Conservation (phyloP, 2,797 vertebrate species). For the Rhinogobio ventralis region DNA sequence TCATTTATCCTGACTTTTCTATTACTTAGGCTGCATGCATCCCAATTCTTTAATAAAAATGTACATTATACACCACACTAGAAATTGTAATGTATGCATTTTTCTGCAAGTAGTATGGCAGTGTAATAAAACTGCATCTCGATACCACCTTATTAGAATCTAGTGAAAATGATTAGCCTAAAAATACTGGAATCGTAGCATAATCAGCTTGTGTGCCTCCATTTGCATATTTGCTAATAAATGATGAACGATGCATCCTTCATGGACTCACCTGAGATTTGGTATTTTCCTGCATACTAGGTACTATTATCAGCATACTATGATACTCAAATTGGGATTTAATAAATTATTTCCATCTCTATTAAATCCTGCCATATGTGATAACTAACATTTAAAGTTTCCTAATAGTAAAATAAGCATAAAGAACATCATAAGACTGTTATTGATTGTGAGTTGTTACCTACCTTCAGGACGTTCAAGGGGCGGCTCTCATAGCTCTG, state of each 20-base stretch:
- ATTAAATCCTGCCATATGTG: too few species aligned
- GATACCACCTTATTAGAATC: neutral
- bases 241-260: neutral
- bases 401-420: neutral
- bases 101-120: neutral
- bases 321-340: neutral
- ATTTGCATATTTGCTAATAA: too few species aligned
- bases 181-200: neutral
- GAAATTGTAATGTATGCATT: neutral
- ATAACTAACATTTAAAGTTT: neutral
- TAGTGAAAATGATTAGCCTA: neutral
- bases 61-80: neutral
- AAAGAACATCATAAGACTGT: neutral
- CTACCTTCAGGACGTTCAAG: slow-evolving; percentile 90
- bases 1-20: neutral
- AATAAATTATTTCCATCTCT: too few species aligned
- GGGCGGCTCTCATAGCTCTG: slow-evolving; percentile 82
- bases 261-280: neutral
- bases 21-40: neutral
- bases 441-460: neutral
- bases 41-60: neutral
- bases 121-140: neutral
- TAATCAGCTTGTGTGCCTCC: neutral
- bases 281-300: too few species aligned
- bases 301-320: neutral